Evolutionary conservation across 2,797 vertebrate genomes (phyloP), one percentile per base, ranked within the genome.

Genomic region (Champsocephalus esox): DNA sequence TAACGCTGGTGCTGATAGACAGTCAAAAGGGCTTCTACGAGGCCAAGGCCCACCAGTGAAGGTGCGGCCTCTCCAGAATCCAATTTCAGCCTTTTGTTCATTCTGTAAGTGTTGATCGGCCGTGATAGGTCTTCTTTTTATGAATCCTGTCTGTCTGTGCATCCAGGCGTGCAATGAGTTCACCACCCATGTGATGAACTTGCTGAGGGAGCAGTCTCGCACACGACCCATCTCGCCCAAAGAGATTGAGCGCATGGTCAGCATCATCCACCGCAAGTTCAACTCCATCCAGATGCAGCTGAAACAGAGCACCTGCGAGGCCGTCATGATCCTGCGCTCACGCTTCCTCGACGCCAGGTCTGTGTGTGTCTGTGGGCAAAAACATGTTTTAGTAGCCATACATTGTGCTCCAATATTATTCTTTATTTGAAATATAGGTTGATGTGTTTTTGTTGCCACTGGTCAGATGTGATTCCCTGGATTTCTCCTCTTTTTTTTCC

Each of bases 261-360:
- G 93, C 93, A 97, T 98, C 93, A 98, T 98, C 88, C 97, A 98
- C 77, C 96, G 97, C 70, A 98, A 98, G 92, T 98, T 98, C 95
- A 97, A 96, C 88, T 97, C 97, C 89, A 98, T 98, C 93, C 97
- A 98, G 95, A 98, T 97, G 89, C 97, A 98, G 91, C 96, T 98
- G 63, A 98, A 98, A 71, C 97, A 98, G 92, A 98, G 97, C 95
- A 98, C 97, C 52, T 98, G 97, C 12, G 97, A 98, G 84, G 97
- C 97, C 0, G 97, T 98, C 91, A 98, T 98, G 97, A 98, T 98
- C 91, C 95, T 98, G 74, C 95, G 97, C 44, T 97, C 97, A 6
- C 96, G 97, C 57, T 98, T 98, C 82, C 94, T 98, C 38, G 97
- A 98, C 19, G 97, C 97, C 93, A 97, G 97, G 97, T 97, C 67